Conservation (phyloP, 2,797 vertebrate genomes). For the Cyprinella venusta region DNA sequence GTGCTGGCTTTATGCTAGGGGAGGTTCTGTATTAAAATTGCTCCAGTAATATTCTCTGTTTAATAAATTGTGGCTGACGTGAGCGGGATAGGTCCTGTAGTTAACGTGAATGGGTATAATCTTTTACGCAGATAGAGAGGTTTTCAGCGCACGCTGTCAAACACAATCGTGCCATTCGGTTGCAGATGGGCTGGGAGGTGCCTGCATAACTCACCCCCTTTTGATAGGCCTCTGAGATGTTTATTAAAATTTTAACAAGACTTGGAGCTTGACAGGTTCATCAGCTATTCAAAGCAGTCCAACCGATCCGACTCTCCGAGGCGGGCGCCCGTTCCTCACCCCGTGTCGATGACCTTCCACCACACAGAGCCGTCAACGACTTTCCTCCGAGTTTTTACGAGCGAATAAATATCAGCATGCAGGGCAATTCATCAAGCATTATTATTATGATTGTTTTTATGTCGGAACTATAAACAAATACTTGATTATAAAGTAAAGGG, state of each 20-base stretch:
- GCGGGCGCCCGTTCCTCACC: conserved; percentile 47
- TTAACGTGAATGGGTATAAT: conserved; percentile 81
- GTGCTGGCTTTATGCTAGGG: conserved; percentile 61
- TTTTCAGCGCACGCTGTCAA: conserved; percentile 83
- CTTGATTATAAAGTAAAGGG: conserved; percentile 77
- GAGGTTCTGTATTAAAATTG: conserved; percentile 69
- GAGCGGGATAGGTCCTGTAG: conserved; percentile 72
- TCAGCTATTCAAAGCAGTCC: conserved; percentile 82
- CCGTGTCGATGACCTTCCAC: conserved; percentile 76
- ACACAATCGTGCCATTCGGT: conserved; percentile 78
- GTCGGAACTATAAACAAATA: conserved; percentile 82
- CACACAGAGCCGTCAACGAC: conserved; percentile 60
- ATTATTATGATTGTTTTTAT: conserved; percentile 83
- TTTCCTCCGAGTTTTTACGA: conserved; percentile 78
- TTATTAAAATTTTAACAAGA: conserved; percentile 88
- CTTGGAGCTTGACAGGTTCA: conserved; percentile 79
- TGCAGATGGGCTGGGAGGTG: conserved; percentile 73
- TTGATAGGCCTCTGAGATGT: conserved; percentile 80
- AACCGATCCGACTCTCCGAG: conserved; percentile 73
- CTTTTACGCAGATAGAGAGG: conserved; percentile 79
- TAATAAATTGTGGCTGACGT: conserved; percentile 78
- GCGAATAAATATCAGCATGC: conserved; percentile 79
- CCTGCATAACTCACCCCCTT: conserved; percentile 83
- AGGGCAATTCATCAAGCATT: conserved; percentile 77
- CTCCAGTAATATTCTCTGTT: conserved; percentile 75